These are phyloP conservation scores for Drosophila emarginata DNA, from an alignment of 2,888 invertebrate genomes.

Conservation along the genomic window DNA sequence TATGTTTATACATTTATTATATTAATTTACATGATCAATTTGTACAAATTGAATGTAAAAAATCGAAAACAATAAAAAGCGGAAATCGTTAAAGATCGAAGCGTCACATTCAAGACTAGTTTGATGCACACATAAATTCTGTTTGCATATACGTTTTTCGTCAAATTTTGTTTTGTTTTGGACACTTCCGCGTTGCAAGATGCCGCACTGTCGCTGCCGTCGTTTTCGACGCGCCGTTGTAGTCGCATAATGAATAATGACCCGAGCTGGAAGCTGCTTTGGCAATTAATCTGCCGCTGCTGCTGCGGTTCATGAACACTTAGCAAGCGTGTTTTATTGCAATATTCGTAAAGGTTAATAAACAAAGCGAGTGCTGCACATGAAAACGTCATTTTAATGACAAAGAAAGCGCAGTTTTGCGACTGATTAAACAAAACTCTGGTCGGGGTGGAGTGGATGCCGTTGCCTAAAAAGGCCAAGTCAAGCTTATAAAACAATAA, in stretches of 20 bases:
- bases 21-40: slow-evolving; percentile 42
- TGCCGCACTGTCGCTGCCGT: slow-evolving; percentile 15
- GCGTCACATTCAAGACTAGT: slow-evolving; percentile 17
- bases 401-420: slow-evolving; percentile 66
- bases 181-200: slow-evolving; percentile 63
- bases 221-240: not conserved
- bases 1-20: slow-evolving; percentile 14
- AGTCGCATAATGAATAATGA: slow-evolving; percentile 54
- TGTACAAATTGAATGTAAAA: slow-evolving; percentile 35
- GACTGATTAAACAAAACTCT: slow-evolving; percentile 57
- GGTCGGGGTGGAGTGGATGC: slow-evolving; percentile 17
- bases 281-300: slow-evolving; percentile 57
- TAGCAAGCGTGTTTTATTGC: slow-evolving; percentile 59
- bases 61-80: slow-evolving; percentile 40
- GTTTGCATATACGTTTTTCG: slow-evolving; percentile 37
- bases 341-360: slow-evolving; percentile 68
- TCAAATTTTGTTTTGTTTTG: slow-evolving; percentile 31
- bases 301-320: slow-evolving; percentile 40
- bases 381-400: slow-evolving; percentile 65
- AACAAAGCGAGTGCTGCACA: slow-evolving; percentile 62
- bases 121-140: slow-evolving; percentile 21
- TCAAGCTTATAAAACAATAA: slow-evolving; percentile 71
- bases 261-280: slow-evolving; percentile 41
- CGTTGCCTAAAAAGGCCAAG: slow-evolving; percentile 67
- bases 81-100: slow-evolving; percentile 51